A percentile compares a stretch with the other conserved stretches of the same genome.
Evolutionary conservation across 2,797 vertebrate species (phyloP).

Genomic region (Phalanger gymnotis): DNA sequence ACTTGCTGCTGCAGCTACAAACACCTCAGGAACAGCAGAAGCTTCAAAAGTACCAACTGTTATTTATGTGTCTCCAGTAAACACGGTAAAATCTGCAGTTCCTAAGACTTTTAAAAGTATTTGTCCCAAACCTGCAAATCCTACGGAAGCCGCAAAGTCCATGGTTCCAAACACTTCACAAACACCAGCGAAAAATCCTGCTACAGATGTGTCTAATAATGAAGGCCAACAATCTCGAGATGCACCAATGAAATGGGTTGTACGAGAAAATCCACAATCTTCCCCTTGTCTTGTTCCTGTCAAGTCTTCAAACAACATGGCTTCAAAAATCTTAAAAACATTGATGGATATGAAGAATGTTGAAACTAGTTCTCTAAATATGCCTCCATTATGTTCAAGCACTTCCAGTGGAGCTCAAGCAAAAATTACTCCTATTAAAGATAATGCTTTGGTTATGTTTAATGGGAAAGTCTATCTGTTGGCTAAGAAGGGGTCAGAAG

Average conservation of each 20-base stretch:
- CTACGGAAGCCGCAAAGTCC: conserved; percentile 68
- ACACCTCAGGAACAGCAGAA: conserved; percentile 70
- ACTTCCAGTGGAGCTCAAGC: conserved; percentile 68
- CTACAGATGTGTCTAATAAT: conserved; percentile 55
- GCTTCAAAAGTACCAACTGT: conserved; percentile 77
- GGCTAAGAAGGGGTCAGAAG: conserved; percentile 79
- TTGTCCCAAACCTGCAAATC: conserved; percentile 67
- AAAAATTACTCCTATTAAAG: conserved; percentile 80
- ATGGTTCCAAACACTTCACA: conserved; percentile 66
- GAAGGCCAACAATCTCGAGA: conserved; percentile 69
- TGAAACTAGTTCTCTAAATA: conserved; percentile 69
- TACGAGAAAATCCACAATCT: conserved; percentile 78
- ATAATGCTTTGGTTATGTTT: conserved; percentile 86
- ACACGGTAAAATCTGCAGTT: conserved; percentile 81
- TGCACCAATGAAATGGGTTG: conserved; percentile 84
- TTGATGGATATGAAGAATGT: conserved; percentile 76
- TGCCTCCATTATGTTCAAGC: conserved; percentile 71
- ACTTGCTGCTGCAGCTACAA: conserved; percentile 74
- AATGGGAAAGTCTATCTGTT: conserved; percentile 85
- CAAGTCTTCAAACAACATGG: conserved; percentile 85
- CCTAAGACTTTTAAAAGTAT: conserved; percentile 73
- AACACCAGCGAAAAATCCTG: conserved; percentile 50
- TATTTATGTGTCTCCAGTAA: conserved; percentile 86
- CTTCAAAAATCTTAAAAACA: conserved; percentile 85
- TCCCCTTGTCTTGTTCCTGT: conserved; percentile 83